Conservation (phyloP, 92 coral and sea anemone species). For the Epizoanthus fatuus region DNA sequence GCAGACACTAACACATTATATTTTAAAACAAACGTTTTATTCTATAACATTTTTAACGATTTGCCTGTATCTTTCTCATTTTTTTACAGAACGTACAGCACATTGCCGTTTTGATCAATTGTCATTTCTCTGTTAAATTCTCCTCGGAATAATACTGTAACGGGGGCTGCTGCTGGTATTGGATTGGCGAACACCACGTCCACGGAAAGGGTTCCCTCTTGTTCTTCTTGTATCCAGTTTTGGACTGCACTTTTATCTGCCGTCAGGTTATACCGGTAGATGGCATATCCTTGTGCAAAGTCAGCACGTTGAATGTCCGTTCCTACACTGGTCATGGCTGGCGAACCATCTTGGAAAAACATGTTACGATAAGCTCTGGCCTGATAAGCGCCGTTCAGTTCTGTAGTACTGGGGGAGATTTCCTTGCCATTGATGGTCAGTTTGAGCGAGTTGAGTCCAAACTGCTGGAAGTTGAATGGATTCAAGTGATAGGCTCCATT, state of each 20-base stretch:
- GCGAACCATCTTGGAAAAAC: constrained; percentile 2
- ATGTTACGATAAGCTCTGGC: constrained; percentile 34
- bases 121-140: constrained; percentile 45
- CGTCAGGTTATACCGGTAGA: constrained; percentile 29
- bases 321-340: constrained; percentile 26
- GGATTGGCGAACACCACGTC: not conserved
- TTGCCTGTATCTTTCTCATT: too few species aligned
- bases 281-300: constrained; percentile 45
- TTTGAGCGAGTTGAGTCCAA: too few species aligned
- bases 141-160: constrained; percentile 16
- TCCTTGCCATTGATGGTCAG: constrained; percentile 45
- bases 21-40: too few species aligned
- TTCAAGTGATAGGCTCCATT: constrained; percentile 44
- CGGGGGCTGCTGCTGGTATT: not conserved
- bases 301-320: constrained; percentile 45
- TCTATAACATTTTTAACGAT: too few species aligned
- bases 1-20: too few species aligned
- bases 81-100: constrained; percentile 29
- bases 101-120: constrained; percentile 34
- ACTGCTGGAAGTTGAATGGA: too few species aligned
- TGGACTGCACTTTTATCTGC: constrained; percentile 54
- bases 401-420: not conserved
- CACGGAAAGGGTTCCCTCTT: constrained; percentile 40
- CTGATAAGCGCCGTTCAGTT: constrained; percentile 9
- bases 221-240: constrained; percentile 11